These are phyloP conservation scores for Hetaerina americana DNA, from an alignment of 1,140 invertebrate species.

Conservation along the genomic window DNA sequence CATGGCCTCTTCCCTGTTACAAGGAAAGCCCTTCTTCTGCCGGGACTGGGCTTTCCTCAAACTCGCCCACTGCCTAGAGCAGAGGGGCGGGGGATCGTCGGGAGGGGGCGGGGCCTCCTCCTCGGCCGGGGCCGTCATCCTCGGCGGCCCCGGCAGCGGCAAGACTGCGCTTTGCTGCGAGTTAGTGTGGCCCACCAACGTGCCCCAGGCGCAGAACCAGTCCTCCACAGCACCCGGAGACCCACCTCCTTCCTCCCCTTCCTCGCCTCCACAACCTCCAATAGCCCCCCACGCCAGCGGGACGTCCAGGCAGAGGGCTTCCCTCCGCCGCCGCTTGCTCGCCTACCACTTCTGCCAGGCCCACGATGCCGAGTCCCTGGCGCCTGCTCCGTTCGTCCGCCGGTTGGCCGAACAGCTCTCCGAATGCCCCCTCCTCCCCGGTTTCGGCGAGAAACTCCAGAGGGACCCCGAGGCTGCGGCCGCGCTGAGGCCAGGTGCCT, in stretches of 20 bases:
- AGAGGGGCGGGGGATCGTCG: slow-evolving; percentile 51
- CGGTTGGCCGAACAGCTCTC: slow-evolving; percentile 69
- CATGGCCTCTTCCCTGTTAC: slow-evolving; percentile 24
- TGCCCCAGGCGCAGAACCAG: not conserved
- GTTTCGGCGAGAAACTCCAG: slow-evolving; percentile 66
- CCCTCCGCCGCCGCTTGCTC: slow-evolving; percentile 58
- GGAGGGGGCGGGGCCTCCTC: not conserved
- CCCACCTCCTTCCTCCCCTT: not conserved
- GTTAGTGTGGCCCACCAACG: slow-evolving; percentile 32
- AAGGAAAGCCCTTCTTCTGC: slow-evolving; percentile 54
- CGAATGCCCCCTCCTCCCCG: slow-evolving; percentile 33
- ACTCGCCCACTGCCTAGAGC: slow-evolving; percentile 79
- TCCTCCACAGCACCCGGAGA: not conserved
- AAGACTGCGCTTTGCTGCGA: slow-evolving; percentile 42
- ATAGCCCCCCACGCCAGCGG: not conserved
- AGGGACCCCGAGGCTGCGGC: slow-evolving; percentile 56
- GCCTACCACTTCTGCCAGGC: slow-evolving; percentile 73
- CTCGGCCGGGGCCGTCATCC: slow-evolving; percentile 65
- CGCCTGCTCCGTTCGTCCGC: slow-evolving; percentile 67
- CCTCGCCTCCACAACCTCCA: not conserved
- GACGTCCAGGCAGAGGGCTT: slow-evolving; percentile 44
- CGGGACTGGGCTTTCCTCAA: slow-evolving; percentile 93
- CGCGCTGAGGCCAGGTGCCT: slow-evolving; percentile 50
- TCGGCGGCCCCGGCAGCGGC: slow-evolving; percentile 81
- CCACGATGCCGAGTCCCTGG: slow-evolving; percentile 46